Conservation (phyloP, 2,797 vertebrate species). For the Sebastes wilsoni region DNA sequence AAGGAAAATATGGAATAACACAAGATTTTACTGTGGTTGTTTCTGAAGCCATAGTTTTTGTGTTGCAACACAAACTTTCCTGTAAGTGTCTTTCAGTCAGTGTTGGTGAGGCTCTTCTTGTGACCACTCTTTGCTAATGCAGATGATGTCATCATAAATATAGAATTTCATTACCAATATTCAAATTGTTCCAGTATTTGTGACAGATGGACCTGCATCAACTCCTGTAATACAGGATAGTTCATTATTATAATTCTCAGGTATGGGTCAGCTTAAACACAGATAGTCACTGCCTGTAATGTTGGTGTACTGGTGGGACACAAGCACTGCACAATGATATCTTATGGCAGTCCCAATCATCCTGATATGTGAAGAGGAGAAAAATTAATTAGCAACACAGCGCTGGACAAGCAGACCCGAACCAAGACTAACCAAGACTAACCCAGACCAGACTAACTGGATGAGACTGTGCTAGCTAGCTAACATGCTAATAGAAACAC, state of each 20-base stretch:
- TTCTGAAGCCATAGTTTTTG: neutral
- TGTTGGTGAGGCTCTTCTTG: neutral
- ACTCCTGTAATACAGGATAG: neutral
- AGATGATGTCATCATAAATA: neutral
- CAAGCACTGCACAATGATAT: neutral
- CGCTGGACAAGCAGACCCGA: neutral
- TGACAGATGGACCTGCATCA: neutral
- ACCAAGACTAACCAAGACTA: neutral
- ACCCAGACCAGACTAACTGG: neutral
- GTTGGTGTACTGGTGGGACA: neutral
- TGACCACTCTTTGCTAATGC: neutral
- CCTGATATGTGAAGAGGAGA: neutral
- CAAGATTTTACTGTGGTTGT: neutral
- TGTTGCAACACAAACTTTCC: neutral
- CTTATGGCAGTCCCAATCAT: neutral
- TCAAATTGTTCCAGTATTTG: neutral
- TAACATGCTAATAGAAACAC: slow-evolving; percentile 10
- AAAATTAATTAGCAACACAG: neutral
- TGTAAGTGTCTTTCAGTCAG: neutral
- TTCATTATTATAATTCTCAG: neutral
- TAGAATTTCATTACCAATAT: neutral
- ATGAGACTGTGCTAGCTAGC: slow-evolving; percentile 5
- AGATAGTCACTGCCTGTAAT: neutral
- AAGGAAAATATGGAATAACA: neutral
- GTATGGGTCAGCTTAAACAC: neutral